Evolutionary conservation across 2,888 invertebrate species (phyloP), one percentile per base, ranked within the genome.

Genomic region (Tinea pellionella): DNA sequence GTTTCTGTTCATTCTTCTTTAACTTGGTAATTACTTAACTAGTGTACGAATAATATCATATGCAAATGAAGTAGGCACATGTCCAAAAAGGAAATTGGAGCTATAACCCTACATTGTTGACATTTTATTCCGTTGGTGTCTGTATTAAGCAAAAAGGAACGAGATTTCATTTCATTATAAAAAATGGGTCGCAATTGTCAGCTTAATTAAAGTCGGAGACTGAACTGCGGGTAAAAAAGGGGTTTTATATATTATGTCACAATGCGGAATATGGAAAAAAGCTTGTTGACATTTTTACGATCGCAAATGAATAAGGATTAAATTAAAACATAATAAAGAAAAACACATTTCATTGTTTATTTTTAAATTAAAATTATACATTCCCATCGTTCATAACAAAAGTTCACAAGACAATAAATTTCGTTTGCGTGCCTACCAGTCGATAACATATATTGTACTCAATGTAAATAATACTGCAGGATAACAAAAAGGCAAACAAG

Each of bases 141-240:
- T 12, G 9, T 37, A 37, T 37, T 37, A 9, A 9, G 37, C 9
- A 9, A 37, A 6, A 15, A 47, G 47, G 9, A 15, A 16, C 16
- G 47, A 15, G 47, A 47, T 16, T 47, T 47, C 16, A 47, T 47
- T 16, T 9, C 57, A 57, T 57, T 19, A 55, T 29, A 65, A 64
- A 66, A 68, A 69, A 71, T 68, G 66, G 65, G 63, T 62, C 62
- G 62, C 69, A 65, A 67, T 69, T 67, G 68, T 68, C 65, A 68
- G 69, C 68, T 75, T 73, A 73, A 77, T 76, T 77, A 75, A 74
- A 67, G 67, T 66, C 64, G 64, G 37, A 64, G 67, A 65, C 67
- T 64, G 64, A 61, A 64, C 64, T 7, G 16, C 16, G 65, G 67
- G 69, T 70, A 66, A 69, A 74, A 74, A 73, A 72, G 69, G 71